A percentile compares a stretch with the other conserved stretches of the same genome.
Evolutionary conservation across 1,140 invertebrate genomes (phyloP).

Genomic region (Conopomorpha cramerella): DNA sequence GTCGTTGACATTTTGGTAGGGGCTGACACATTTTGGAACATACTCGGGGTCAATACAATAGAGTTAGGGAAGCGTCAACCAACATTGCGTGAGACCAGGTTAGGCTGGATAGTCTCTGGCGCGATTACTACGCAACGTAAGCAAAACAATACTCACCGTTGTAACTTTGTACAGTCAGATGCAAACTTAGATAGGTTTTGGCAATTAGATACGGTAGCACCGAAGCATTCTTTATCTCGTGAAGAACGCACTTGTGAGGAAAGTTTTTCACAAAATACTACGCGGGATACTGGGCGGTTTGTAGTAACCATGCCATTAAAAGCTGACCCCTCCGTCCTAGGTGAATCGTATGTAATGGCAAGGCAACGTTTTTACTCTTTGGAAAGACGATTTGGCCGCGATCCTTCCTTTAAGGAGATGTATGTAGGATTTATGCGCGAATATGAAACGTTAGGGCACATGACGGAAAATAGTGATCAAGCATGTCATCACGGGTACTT

Average conservation of each 20-base stretch:
- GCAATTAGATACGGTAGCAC: conserved; percentile 8
- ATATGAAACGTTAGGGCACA: conserved; percentile 16
- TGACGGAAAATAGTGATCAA: conserved; percentile 5
- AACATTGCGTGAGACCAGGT: conserved; percentile 13
- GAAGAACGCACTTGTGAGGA: conserved; percentile 8
- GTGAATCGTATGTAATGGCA: conserved; percentile 10
- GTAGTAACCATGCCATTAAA: conserved; percentile 12
- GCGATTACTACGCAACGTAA: neutral
- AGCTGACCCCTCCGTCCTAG: conserved; percentile 8
- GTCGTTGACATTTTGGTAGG: conserved; percentile 8
- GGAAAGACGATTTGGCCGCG: conserved; percentile 14
- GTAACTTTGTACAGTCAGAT: conserved; percentile 4
- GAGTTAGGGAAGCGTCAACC: conserved; percentile 4
- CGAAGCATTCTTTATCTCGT: neutral
- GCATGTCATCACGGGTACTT: conserved; percentile 18
- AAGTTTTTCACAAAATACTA: conserved; percentile 10
- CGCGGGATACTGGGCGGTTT: conserved; percentile 12
- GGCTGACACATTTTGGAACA: conserved; percentile 9
- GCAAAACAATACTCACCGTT: conserved; percentile 3
- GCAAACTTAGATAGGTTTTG: neutral
- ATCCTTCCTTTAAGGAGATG: conserved; percentile 8
- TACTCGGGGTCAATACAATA: conserved; percentile 9
- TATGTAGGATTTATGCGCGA: conserved; percentile 20
- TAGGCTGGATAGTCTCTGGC: conserved; percentile 17
- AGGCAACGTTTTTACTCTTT: conserved; percentile 13